Percentiles rank a stretch among this genome's conserved stretches.
phyloP scores from a whole-genome alignment of 2,113 vertebrate genomes.

The Sylvietta virens region DNA sequence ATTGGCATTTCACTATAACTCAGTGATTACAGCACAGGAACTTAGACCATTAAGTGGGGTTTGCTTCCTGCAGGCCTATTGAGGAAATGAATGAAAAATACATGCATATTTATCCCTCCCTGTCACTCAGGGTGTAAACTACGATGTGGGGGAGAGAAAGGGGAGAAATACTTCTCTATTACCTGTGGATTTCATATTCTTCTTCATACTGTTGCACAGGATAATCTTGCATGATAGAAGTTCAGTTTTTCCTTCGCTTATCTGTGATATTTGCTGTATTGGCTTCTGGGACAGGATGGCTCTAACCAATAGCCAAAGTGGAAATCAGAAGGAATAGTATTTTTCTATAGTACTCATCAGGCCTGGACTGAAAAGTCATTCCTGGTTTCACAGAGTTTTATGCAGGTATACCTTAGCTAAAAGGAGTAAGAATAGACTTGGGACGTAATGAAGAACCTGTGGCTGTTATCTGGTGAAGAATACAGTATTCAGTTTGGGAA shows the following conservation, averaged over 20 bases:
- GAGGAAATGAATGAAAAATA: background rate
- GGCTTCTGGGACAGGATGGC: background rate
- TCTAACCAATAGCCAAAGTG: background rate
- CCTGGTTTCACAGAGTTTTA: background rate
- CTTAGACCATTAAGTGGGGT: background rate
- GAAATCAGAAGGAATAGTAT: background rate
- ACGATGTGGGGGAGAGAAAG: fast-evolving
- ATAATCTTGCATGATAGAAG: background rate
- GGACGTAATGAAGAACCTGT: background rate
- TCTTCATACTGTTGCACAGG: background rate
- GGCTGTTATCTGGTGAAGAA: background rate
- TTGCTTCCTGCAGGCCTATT: background rate
- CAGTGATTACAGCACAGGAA: background rate
- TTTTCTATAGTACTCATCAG: background rate
- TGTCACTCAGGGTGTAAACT: background rate
- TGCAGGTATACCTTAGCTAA: background rate
- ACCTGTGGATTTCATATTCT: background rate
- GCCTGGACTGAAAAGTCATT: background rate
- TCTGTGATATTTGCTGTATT: background rate
- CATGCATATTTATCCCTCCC: background rate
- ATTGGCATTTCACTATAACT: background rate
- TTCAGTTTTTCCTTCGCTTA: background rate
- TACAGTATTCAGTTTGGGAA: background rate
- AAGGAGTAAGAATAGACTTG: background rate
- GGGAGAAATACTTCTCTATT: background rate